These are phyloP conservation scores for Sycon ciliatum DNA, from an alignment of 37 sponge, comb jelly and placozoan species.

Conservation along the genomic window DNA sequence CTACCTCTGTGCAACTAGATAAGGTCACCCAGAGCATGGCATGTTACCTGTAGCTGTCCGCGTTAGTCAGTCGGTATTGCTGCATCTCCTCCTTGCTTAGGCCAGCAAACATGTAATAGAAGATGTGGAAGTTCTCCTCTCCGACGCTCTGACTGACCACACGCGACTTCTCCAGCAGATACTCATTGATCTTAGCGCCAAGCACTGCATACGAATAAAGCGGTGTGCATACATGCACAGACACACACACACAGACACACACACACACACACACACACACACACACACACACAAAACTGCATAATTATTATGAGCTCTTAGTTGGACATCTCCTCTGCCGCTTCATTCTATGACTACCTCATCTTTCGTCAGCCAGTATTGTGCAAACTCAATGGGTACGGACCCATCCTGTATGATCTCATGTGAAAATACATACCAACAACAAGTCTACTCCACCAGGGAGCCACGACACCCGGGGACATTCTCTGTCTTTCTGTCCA, in stretches of 20 bases:
- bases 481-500: too few species aligned
- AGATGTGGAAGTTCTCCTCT: constrained; percentile 60
- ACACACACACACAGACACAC: constrained; percentile 1
- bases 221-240: neutral
- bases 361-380: too few species aligned
- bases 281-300: neutral
- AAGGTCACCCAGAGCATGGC: too few species aligned
- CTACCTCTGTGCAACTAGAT: too few species aligned
- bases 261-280: neutral
- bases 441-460: too few species aligned
- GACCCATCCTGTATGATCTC: too few species aligned
- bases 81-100: constrained; percentile 36
- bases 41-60: constrained; percentile 17
- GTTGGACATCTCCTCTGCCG: too few species aligned
- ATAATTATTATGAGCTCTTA: neutral
- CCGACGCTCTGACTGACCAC: constrained; percentile 52
- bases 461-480: too few species aligned
- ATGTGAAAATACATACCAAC: too few species aligned
- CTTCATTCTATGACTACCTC: too few species aligned
- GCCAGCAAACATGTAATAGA: constrained; percentile 62
- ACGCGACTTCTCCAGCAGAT: constrained; percentile 68
- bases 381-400: too few species aligned
- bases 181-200: constrained; percentile 74
- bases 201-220: constrained; percentile 26
- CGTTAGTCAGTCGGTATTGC: constrained; percentile 2